Percentiles rank a stretch among this genome's conserved stretches.
Evolutionary conservation across 2,888 invertebrate species (phyloP).

Genomic region (Hirtodrosophila alboralis): DNA sequence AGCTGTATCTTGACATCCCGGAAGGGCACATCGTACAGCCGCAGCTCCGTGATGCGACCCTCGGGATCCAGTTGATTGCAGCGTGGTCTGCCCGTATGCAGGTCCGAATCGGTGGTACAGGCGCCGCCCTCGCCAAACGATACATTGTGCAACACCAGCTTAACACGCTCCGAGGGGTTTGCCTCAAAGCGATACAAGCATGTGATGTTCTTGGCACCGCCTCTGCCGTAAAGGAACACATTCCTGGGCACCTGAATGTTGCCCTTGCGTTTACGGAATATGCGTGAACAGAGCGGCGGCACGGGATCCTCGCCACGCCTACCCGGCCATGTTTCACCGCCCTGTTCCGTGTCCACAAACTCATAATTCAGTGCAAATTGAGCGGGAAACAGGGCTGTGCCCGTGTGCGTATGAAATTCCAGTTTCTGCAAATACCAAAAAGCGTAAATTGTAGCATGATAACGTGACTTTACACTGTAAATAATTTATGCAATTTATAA

Average conservation of each 20-base stretch:
- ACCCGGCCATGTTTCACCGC: conserved; percentile 87
- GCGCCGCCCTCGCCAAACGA: conserved; percentile 88
- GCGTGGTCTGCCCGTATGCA: conserved; percentile 88
- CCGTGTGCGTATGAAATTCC: conserved; percentile 87
- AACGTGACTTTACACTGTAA: conserved; percentile 25
- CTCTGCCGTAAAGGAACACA: conserved; percentile 92
- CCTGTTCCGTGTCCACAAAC: conserved; percentile 92
- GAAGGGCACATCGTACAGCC: conserved; percentile 88
- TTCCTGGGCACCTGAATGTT: conserved; percentile 89
- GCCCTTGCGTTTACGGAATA: conserved; percentile 88
- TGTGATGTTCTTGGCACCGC: conserved; percentile 90
- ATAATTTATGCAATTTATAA: background rate
- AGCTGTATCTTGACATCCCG: conserved; percentile 88
- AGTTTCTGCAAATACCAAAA: conserved; percentile 81
- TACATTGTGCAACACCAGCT: conserved; percentile 88
- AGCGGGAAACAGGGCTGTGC: conserved; percentile 92
- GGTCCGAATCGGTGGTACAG: conserved; percentile 89
- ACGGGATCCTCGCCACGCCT: conserved; percentile 84
- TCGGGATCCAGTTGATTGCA: conserved; percentile 85
- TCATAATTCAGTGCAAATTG: conserved; percentile 91
- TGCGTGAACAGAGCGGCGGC: conserved; percentile 86
- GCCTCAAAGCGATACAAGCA: conserved; percentile 92
- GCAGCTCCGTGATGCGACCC: conserved; percentile 85
- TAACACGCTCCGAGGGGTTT: conserved; percentile 87
- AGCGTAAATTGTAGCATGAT: conserved; percentile 1